A percentile compares a stretch with the other conserved stretches of the same genome.
Conservation (phyloP, 2,888 invertebrate species). For the Acronicta psi region DNA sequence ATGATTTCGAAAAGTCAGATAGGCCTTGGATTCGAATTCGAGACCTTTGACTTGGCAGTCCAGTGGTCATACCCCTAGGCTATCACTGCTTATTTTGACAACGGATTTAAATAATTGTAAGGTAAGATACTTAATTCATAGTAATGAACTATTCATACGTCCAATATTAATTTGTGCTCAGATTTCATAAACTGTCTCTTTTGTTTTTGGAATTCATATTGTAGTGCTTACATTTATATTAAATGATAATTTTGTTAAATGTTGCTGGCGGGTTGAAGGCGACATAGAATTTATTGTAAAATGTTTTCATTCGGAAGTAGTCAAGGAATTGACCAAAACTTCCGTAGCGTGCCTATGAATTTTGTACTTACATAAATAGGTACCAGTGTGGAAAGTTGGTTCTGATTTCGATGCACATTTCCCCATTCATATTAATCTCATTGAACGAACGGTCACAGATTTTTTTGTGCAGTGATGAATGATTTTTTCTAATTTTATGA, state of each 20-base stretch:
- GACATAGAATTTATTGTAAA: neutral
- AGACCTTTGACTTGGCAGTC: too few species aligned
- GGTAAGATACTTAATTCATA: neutral
- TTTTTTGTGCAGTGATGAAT: neutral
- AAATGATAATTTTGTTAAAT: conserved; percentile 5
- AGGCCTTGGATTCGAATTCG: too few species aligned
- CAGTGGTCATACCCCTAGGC: too few species aligned
- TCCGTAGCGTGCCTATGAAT: too few species aligned
- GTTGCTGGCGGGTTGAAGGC: neutral
- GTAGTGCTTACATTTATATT: conserved; percentile 9
- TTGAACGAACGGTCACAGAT: neutral
- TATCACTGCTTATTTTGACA: too few species aligned
- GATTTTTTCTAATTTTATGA: neutral
- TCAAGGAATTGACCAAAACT: neutral
- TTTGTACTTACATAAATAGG: too few species aligned
- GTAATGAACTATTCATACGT: conserved; percentile 1
- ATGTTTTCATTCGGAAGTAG: neutral
- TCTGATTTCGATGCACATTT: too few species aligned
- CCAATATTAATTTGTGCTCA: conserved; percentile 3
- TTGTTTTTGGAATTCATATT: conserved; percentile 10
- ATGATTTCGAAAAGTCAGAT: too few species aligned
- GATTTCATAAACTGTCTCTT: conserved; percentile 5
- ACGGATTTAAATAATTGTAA: neutral
- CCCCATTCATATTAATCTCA: neutral
- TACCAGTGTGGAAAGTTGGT: too few species aligned